A percentile compares a stretch with the other conserved stretches of the same genome.
These are phyloP conservation scores for Kryptolebias ocellatus DNA, from an alignment of 2,797 vertebrate species.

Conservation along the genomic window DNA sequence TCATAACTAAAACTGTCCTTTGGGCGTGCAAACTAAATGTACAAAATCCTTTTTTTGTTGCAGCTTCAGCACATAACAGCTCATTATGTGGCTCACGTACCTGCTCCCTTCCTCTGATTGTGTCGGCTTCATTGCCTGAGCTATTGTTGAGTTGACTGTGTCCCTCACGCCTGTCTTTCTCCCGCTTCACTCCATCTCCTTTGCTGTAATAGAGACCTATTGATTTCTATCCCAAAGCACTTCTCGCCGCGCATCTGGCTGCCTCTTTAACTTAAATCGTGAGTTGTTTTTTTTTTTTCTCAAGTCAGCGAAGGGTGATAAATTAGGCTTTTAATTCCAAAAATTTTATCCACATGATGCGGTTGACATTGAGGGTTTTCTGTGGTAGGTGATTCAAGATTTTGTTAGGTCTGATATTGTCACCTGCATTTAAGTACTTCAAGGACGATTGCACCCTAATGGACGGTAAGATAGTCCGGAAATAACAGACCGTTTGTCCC, in stretches of 20 bases:
- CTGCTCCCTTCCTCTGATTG: conserved; percentile 7
- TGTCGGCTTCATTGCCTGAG: conserved; percentile 23
- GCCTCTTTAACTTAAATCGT: conserved; percentile 40
- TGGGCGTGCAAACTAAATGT: background rate
- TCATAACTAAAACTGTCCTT: conserved; percentile 2
- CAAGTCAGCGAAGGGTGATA: conserved; percentile 42
- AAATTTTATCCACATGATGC: conserved; percentile 29
- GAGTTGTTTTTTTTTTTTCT: conserved; percentile 15
- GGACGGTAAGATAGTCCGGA: conserved; percentile 53
- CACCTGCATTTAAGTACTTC: conserved; percentile 39
- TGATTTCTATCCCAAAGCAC: conserved; percentile 65
- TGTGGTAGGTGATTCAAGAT: conserved; percentile 3
- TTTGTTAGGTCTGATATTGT: conserved; percentile 30
- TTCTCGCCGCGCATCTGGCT: conserved; percentile 50
- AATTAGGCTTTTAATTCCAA: conserved; percentile 48
- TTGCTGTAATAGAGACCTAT: conserved; percentile 71
- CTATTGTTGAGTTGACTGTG: conserved; percentile 47
- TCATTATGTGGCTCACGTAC: conserved; percentile 15
- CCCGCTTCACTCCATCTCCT: conserved; percentile 52
- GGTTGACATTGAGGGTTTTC: conserved; percentile 30
- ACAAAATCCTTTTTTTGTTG: conserved; percentile 14
- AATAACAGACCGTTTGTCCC: conserved; percentile 61
- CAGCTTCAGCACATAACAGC: conserved; percentile 16
- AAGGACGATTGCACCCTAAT: conserved; percentile 42
- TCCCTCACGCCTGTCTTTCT: conserved; percentile 44